phyloP scores from a whole-genome alignment of 2,888 invertebrate species.

The Euphydryas editha region DNA sequence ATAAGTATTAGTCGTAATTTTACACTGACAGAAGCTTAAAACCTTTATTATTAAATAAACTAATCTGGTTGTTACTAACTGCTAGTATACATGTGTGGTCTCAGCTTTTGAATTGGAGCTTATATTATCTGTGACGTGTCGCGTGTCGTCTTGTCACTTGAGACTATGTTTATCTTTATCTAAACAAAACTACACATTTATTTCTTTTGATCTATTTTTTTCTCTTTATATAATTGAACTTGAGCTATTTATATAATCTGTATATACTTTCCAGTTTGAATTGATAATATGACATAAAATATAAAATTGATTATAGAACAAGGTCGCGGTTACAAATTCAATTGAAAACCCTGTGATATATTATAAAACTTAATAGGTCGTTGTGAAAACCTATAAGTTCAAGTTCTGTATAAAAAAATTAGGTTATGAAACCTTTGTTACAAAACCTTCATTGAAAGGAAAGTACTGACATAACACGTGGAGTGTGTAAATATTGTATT shows the following conservation, averaged over 20 bases:
- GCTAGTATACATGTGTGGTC: conserved; percentile 24
- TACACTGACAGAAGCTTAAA: too few species aligned
- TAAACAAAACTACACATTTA: conserved; percentile 6
- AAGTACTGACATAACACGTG: too few species aligned
- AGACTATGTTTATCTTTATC: conserved; percentile 6
- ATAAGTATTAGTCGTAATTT: too few species aligned
- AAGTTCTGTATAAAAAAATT: neutral
- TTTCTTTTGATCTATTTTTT: conserved; percentile 3
- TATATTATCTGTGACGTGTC: conserved; percentile 26
- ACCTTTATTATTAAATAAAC: neutral
- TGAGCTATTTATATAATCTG: neutral
- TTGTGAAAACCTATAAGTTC: neutral
- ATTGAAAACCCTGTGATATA: neutral
- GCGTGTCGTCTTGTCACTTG: conserved; percentile 26
- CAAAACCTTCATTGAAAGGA: too few species aligned
- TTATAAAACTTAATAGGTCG: too few species aligned
- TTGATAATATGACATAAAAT: neutral
- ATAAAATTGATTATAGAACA: neutral
- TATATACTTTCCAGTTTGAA: neutral
- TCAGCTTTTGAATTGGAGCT: conserved; percentile 14
- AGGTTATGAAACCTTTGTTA: too few species aligned
- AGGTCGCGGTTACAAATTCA: neutral
- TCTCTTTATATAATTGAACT: neutral
- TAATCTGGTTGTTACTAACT: conserved; percentile 17
- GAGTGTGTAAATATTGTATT: too few species aligned